Evolutionary conservation across 53 echinoderm and acorn worm genomes (phyloP).

Genomic region (Henricia sp.): DNA sequence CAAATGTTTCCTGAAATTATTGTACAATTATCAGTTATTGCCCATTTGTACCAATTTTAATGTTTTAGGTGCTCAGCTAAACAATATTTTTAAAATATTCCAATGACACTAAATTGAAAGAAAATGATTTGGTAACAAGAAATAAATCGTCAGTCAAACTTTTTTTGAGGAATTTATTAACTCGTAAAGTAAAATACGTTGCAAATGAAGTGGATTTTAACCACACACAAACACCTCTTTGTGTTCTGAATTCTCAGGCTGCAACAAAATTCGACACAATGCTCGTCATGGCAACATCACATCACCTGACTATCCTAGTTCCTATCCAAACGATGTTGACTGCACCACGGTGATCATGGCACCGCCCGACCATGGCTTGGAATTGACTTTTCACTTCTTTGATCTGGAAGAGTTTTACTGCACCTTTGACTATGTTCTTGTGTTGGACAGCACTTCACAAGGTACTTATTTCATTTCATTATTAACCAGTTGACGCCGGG

Average conservation of each 20-base stretch:
- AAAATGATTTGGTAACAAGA: no score
- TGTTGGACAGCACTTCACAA: constrained; percentile 1
- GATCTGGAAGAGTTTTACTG: constrained; percentile 41
- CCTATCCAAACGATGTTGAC: constrained; percentile 38
- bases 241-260: constrained; percentile 14
- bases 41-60: no score
- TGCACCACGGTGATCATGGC: constrained; percentile 56
- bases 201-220: no score
- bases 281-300: constrained; percentile 47
- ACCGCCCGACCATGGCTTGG: constrained; percentile 24
- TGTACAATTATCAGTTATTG: no score
- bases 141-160: no score
- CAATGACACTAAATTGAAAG: no score
- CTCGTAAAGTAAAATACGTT: no score
- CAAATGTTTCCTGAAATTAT: no score
- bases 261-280: constrained; percentile 34
- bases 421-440: constrained; percentile 15
- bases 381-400: constrained; percentile 33
- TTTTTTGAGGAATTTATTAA: no score
- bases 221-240: no score
- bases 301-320: constrained; percentile 46
- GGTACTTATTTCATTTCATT: constrained; percentile 3
- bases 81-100: neutral
- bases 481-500: no score
- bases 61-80: neutral